These are phyloP conservation scores for Cheirogaleus major DNA, from an alignment of 2,797 vertebrate genomes.

Conservation along the genomic window DNA sequence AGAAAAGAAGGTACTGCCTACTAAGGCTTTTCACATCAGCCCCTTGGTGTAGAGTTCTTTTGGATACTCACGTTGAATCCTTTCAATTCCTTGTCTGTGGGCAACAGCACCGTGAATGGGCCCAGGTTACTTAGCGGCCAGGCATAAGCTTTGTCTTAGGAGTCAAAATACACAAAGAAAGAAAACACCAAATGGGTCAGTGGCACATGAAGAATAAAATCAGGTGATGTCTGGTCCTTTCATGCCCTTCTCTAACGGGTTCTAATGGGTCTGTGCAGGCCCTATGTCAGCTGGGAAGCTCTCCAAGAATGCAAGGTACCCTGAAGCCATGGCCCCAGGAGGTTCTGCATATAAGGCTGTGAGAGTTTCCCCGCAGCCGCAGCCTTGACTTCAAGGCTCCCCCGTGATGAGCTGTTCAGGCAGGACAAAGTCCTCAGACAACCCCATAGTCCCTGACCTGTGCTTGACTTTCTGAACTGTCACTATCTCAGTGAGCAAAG, in stretches of 20 bases:
- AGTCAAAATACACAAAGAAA: not conserved
- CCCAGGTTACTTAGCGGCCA: conserved; percentile 92
- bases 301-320: not conserved
- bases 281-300: not conserved
- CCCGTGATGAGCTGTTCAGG: not conserved
- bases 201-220: not conserved
- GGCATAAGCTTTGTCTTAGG: conserved; percentile 84
- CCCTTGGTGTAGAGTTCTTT: not conserved
- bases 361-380: not conserved
- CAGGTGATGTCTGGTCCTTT: not conserved
- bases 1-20: not conserved
- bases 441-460: too few species aligned
- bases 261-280: not conserved
- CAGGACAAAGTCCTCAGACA: not conserved
- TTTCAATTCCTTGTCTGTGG: conserved; percentile 91
- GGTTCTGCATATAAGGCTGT: not conserved
- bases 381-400: not conserved
- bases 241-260: not conserved
- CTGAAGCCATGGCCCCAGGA: too few species aligned
- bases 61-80: conserved; percentile 87
- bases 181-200: not conserved
- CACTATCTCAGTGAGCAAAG: not conserved
- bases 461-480: not conserved
- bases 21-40: not conserved
- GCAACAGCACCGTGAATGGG: conserved; percentile 94